Evolutionary conservation across 1,140 invertebrate species (phyloP), one percentile per base, ranked within the genome.

Genomic region (Thaumatotibia leucotreta): DNA sequence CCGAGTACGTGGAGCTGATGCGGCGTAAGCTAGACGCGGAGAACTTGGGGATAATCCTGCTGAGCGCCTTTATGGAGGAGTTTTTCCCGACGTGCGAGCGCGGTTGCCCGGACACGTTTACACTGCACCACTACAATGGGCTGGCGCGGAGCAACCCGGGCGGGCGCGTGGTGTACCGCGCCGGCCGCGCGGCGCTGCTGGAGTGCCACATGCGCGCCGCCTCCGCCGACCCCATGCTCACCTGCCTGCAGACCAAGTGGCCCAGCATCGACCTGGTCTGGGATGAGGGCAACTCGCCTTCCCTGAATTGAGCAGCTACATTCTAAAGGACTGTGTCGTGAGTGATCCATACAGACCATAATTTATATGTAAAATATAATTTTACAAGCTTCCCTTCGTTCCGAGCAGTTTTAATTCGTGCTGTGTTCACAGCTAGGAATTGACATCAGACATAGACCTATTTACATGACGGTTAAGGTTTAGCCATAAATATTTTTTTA

Each of bases 221-320:
- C 63, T 86, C 80, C 63, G 96, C 95, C 22, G 96, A 97, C 88
- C 94, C 96, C 32, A 97, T 98, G 94, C 92, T 97, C 66, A 97
- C 96, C 31, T 97, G 97, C 79, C 91, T 99, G 68, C 96, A 98
- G 89, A 98, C 97, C 52, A 98, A 98, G 91, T 98, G 97, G 97
- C 95, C 96, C 70, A 96, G 94, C 76, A 96, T 97, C 82, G 96
- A 97, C 84, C 93, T 97, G 61, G 95, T 95, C 67, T 97, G 96
- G 96, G 92, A 94, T 67, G 93, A 92, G 64, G 93, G 93, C 72
- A 92, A 92, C 63, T 95, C 95, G 70, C 96, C 96, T 31, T 96
- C 96, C 76, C 93, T 97, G 74, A 97, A 97, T 92, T 96, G 88
- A 80, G 74, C 63, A 64, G 33, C 64, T 65, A 29, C 69, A 27